These are phyloP conservation scores for Holocentrus rufus DNA, from an alignment of 2,797 vertebrate species.

Conservation along the genomic window DNA sequence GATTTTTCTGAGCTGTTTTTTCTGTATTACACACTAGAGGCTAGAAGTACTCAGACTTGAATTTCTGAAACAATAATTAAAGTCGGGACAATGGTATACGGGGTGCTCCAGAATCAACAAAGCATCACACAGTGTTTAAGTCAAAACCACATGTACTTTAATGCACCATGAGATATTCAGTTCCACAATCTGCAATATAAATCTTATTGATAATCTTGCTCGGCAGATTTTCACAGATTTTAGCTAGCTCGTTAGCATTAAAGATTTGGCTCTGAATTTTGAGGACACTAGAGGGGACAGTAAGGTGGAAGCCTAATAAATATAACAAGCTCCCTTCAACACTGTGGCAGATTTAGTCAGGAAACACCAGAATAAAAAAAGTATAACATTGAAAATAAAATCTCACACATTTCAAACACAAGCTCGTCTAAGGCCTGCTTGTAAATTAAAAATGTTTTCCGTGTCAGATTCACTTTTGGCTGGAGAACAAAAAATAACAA, in stretches of 20 bases:
- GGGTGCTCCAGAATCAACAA: conserved; percentile 22
- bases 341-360: background rate
- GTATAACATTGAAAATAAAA: conserved; percentile 11
- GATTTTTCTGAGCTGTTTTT: too few relatives aligned
- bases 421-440: background rate
- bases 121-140: conserved; percentile 13
- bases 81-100: background rate
- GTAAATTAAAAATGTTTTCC: conserved; percentile 6
- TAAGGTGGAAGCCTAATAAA: conserved; percentile 23
- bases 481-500: conserved; percentile 12
- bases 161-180: conserved; percentile 21
- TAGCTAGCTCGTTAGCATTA: background rate
- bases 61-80: background rate
- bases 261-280: background rate
- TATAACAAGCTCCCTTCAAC: conserved; percentile 13
- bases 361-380: conserved; percentile 12
- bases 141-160: conserved; percentile 36
- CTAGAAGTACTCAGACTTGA: background rate
- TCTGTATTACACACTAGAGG: background rate
- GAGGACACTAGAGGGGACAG: background rate
- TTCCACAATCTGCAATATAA: conserved; percentile 16
- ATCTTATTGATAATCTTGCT: background rate
- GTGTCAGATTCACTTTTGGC: background rate
- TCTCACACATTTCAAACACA: conserved; percentile 12
- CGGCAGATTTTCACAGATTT: conserved; percentile 27